These are phyloP conservation scores for Sminthurides bifidus DNA, from an alignment of 1,140 invertebrate species.

Conservation along the genomic window DNA sequence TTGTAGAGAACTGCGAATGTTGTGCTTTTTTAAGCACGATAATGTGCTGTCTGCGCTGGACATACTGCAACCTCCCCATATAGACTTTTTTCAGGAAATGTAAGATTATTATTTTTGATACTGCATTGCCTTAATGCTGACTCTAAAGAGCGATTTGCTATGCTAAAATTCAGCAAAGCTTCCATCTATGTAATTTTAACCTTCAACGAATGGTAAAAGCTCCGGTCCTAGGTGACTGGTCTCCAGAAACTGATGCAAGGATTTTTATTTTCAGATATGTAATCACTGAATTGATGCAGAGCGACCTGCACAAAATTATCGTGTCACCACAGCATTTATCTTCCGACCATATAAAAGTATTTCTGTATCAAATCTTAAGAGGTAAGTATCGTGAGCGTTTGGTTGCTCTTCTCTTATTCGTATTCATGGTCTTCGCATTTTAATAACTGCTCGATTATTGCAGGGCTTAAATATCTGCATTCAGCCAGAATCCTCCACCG, in stretches of 20 bases:
- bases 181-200: too few relatives aligned
- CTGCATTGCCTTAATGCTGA: too few relatives aligned
- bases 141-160: too few relatives aligned
- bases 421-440: neutral
- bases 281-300: constrained; percentile 97
- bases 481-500: constrained; percentile 93
- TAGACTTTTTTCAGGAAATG: constrained; percentile 99
- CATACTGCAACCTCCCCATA: constrained; percentile 88
- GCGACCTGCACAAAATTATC: constrained; percentile 99
- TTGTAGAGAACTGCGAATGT: constrained; percentile 97
- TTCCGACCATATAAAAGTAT: constrained; percentile 99
- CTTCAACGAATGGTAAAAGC: too few relatives aligned
- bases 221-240: too few relatives aligned
- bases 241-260: too few relatives aligned
- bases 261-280: constrained; percentile 67
- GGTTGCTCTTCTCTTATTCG: neutral
- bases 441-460: constrained; percentile 32
- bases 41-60: constrained; percentile 93
- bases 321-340: constrained; percentile 96
- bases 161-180: too few relatives aligned
- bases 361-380: constrained; percentile 98
- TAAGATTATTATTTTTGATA: too few relatives aligned
- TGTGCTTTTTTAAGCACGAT: constrained; percentile 99
- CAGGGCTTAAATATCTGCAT: constrained; percentile 94
- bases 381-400: constrained; percentile 49